Conservation (phyloP, 30 jellyfish, hydroid and myxozoan genomes). For the Morbakka virulenta region DNA sequence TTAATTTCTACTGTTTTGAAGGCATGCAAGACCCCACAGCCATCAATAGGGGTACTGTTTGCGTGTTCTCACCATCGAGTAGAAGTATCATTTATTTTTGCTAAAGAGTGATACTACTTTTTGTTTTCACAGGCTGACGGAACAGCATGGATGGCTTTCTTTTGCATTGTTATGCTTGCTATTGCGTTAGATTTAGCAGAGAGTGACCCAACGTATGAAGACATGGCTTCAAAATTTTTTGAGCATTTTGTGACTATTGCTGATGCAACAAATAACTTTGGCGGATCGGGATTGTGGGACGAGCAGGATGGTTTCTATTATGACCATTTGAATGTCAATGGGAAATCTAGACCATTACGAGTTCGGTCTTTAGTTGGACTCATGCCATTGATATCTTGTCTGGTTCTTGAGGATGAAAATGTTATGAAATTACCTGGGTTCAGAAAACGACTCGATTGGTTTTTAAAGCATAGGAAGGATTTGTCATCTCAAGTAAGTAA, state of each 20-base stretch:
- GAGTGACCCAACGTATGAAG: slow-evolving; percentile 78
- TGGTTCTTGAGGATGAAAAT: slow-evolving; percentile 84
- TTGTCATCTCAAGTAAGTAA: slow-evolving; percentile 64
- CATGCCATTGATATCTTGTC: slow-evolving; percentile 76
- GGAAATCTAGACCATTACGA: slow-evolving; percentile 53
- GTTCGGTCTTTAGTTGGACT: slow-evolving; percentile 94
- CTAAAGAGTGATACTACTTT: too few species aligned
- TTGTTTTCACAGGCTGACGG: slow-evolving; percentile 82
- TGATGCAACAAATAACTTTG: slow-evolving; percentile 83
- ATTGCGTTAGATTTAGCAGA: slow-evolving; percentile 82
- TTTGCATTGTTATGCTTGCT: slow-evolving; percentile 61
- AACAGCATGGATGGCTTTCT: slow-evolving; percentile 99
- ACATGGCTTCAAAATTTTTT: slow-evolving; percentile 94
- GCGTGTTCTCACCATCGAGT: too few species aligned
- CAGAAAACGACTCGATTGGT: slow-evolving; percentile 91
- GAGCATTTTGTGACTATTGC: slow-evolving; percentile 86
- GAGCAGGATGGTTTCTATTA: slow-evolving; percentile 93
- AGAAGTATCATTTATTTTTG: too few species aligned
- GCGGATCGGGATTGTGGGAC: slow-evolving; percentile 89
- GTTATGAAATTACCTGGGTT: slow-evolving; percentile 92
- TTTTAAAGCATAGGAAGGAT: slow-evolving; percentile 69
- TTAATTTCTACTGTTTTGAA: too few species aligned
- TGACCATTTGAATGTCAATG: slow-evolving; percentile 65
- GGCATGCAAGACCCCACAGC: too few species aligned
- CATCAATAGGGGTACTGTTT: too few species aligned